phyloP scores from a whole-genome alignment of 1,140 invertebrate genomes.

The Cylas formicarius region DNA sequence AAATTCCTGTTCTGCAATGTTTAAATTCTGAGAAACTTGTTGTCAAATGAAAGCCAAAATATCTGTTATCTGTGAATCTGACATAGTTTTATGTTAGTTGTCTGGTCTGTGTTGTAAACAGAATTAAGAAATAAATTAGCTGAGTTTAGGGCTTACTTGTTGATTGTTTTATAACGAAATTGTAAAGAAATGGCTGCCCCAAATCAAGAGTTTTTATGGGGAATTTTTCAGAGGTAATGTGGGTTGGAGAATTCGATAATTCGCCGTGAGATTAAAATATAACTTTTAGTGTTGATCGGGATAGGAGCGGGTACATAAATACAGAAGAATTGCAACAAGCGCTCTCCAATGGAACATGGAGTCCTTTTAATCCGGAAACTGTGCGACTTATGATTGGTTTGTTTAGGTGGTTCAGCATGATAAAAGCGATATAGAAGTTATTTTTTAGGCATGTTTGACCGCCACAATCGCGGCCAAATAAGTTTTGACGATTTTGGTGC shows the following conservation, averaged over 20 bases:
- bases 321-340: conserved; percentile 87
- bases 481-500: conserved; percentile 93
- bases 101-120: too few relatives aligned
- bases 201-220: conserved; percentile 73
- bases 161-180: too few relatives aligned
- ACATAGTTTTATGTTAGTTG: too few relatives aligned
- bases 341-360: conserved; percentile 96
- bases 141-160: too few relatives aligned
- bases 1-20: too few relatives aligned
- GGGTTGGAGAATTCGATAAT: conserved; percentile 15
- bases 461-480: conserved; percentile 79
- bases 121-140: too few relatives aligned
- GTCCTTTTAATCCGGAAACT: conserved; percentile 96
- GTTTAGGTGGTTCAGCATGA: conserved; percentile 3
- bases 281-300: conserved; percentile 77
- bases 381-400: conserved; percentile 90
- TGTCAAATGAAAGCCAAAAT: too few relatives aligned
- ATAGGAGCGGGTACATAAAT: conserved; percentile 84
- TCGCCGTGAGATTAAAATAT: not conserved
- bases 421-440: conserved; percentile 23
- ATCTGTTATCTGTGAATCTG: too few relatives aligned
- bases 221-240: conserved; percentile 69
- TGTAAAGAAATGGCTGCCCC: too few relatives aligned
- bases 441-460: conserved; percentile 93
- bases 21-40: too few relatives aligned